These are phyloP conservation scores for Apantesis nais DNA, from an alignment of 2,888 invertebrate species.

Conservation along the genomic window DNA sequence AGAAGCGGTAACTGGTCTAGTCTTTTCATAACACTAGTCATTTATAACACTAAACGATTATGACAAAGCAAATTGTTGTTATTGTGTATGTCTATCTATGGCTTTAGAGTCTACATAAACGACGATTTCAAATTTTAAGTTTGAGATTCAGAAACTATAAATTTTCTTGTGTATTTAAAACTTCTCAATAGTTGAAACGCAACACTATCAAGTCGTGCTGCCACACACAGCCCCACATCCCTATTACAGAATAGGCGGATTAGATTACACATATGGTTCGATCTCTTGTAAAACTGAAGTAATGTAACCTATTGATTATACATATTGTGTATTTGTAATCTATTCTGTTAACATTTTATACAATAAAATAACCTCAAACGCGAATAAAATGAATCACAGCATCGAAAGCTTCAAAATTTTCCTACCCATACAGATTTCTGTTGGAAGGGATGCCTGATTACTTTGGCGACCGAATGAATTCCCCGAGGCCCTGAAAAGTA, in stretches of 20 bases:
- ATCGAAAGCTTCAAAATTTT: slow-evolving; percentile 49
- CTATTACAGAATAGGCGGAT: background rate
- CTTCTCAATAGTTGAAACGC: background rate
- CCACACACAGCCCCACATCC: background rate
- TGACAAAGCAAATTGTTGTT: no score
- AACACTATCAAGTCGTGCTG: background rate
- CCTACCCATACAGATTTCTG: slow-evolving; percentile 47
- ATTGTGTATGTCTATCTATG: no score
- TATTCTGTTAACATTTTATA: slow-evolving; percentile 17
- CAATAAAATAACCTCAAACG: slow-evolving; percentile 35
- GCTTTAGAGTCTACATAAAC: no score
- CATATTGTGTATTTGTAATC: slow-evolving; percentile 8
- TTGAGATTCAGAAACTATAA: no score
- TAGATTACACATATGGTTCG: background rate
- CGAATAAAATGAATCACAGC: slow-evolving; percentile 44
- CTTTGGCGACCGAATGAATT: slow-evolving; percentile 44
- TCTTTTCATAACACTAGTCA: background rate
- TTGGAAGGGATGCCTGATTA: slow-evolving; percentile 44
- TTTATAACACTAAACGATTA: no score
- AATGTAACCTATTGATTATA: background rate
- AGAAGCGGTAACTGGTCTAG: background rate
- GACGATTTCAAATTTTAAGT: no score
- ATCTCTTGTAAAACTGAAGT: background rate
- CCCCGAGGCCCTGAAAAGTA: slow-evolving; percentile 41
- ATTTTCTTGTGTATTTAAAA: background rate